Evolutionary conservation across 35 echinoderm and acorn worm genomes (phyloP), one percentile per base, ranked within the genome.

Genomic region (Patiria miniata): DNA sequence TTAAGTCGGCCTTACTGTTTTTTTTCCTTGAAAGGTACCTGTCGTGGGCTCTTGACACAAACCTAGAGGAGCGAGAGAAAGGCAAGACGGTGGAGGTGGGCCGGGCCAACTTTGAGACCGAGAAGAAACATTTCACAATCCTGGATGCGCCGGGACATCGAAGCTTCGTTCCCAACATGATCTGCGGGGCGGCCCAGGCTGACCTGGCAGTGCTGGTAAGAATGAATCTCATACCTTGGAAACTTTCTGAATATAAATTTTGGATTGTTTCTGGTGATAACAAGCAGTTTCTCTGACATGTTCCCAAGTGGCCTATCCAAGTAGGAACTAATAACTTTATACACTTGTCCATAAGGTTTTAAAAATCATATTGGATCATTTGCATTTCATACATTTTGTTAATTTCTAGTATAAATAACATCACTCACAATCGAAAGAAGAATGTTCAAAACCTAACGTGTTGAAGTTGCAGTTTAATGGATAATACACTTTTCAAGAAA

Each of bases 81-180:
- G 96, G 96, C 2, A 99, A 95, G 79, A 99, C 96, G 8, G 96
- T 94, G 33, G 96, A 99, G 87, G 96, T 99, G 17, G 96, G 96
- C 18, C 81, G 96, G 73, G 96, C 96, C 19, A 94, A 91, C 39
- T 99, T 99, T 93, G 96, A 99, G 84, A 99, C 96, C 5, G 96
- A 94, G 0, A 91, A 89, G 37, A 99, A 99, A 84, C 92, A 99
- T 78, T 95, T 99, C 56, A 94, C 96, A 82, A 99, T 99, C 26
- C 83, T 94, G 61, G 93, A 95, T 73, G 92, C 92, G 7, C 96
- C 92, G 0, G 96, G 92, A 1, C 92, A 95, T 88, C 83, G 85
- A 51, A 99, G 96, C 61, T 99, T 99, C 85, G 96, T 99, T 56
- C 96, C 96, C 40, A 99, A 99, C 83, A 99, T 99, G 96, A 95